Evolutionary conservation across 2,797 vertebrate genomes (phyloP).

Genomic region (Cuculus canorus): DNA sequence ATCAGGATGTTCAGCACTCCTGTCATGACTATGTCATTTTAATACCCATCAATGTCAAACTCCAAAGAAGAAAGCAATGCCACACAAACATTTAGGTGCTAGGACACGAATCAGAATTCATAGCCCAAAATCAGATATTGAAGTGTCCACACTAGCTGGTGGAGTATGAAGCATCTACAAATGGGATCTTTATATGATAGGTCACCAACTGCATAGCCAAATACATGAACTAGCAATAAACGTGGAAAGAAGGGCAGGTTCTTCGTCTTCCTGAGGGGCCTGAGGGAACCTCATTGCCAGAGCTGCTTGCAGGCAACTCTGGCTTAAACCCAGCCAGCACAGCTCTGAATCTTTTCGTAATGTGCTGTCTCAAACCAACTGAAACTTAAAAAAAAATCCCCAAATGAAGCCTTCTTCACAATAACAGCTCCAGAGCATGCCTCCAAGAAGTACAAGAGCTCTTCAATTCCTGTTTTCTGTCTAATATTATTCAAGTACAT

Average conservation of each 20-base stretch:
- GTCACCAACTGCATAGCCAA: fast-evolving
- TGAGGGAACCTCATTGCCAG: background rate
- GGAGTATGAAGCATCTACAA: background rate
- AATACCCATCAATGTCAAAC: background rate
- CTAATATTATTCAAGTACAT: background rate
- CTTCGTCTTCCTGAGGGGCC: background rate
- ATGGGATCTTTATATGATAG: background rate
- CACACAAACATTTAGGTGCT: background rate
- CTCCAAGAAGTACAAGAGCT: background rate
- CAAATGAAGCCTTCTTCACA: background rate
- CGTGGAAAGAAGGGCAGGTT: background rate
- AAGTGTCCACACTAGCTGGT: background rate
- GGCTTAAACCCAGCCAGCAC: background rate
- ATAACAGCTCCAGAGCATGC: background rate
- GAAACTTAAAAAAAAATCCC: background rate
- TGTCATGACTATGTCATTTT: background rate
- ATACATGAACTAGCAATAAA: background rate
- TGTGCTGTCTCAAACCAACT: background rate
- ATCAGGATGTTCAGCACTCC: background rate
- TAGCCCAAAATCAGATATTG: background rate
- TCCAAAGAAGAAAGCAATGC: fast-evolving
- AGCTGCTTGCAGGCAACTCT: background rate
- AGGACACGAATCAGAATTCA: background rate
- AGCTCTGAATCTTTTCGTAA: background rate
- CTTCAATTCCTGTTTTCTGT: background rate